Evolutionary conservation across 2,888 invertebrate genomes (phyloP), one percentile per base, ranked within the genome.

Genomic region (Cheilosia vulpina): DNA sequence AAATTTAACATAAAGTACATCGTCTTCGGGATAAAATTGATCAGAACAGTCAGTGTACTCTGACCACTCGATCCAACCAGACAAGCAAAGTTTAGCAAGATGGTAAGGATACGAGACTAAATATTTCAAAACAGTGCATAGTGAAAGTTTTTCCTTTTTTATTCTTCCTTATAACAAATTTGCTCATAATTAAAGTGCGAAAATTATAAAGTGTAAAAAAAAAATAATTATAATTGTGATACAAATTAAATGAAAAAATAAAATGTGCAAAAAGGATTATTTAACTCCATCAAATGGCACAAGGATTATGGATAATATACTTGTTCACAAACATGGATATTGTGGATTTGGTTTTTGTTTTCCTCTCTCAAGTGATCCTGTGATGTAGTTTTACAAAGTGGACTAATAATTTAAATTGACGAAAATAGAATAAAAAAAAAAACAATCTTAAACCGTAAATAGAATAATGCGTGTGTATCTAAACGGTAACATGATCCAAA

Each of bases 31-130:
- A 90, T 90, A 90, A 90, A 91, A 91, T 91, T 90, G 91, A 90
- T 90, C 91, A 90, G 89, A 90, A 88, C 90, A 90, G 90, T 92
- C 92, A 92, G 90, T 92, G 92, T 92, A 91, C 92, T 91, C 90
- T 91, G 91, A 92, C 91, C 90, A 91, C 91, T 92, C 92, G 90
- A 91, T 90, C 91, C 90, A 90, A 90, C 90, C 90, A 91, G 91
- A 91, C 92, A 90, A 90, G 90, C 83, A 89, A 90, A 90, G 89
- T 89, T 89, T 88, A 91, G 90, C 91, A 92, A 89, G 89, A 92
- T 92, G 92, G 92, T 92, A 92, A 92, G 92, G 89, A 90, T 68
- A 57, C 62, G 62, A 76, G 66, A 21, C 68, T 9, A 62, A 57
- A 63, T 21, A 63, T 41, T 11, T 87, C 88, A 87, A 87, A 83